phyloP scores from a whole-genome alignment of 1,140 invertebrate genomes.

The Musca domestica region DNA sequence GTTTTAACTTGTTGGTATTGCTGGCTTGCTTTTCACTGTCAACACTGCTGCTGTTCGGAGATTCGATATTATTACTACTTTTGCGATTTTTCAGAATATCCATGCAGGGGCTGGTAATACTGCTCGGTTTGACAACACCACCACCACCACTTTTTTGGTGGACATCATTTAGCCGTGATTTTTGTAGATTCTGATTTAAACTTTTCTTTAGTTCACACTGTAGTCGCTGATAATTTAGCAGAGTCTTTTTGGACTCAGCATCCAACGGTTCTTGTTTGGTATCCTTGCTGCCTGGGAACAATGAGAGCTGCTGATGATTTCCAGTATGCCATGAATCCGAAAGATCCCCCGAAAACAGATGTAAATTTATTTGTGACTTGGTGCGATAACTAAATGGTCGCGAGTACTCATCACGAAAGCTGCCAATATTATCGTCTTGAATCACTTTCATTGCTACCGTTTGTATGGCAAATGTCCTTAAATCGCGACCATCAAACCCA shows the following conservation, averaged over 20 bases:
- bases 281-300: background rate
- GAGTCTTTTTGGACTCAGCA: background rate
- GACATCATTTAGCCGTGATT: background rate
- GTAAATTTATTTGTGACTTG: slow-evolving; percentile 29
- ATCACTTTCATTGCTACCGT: slow-evolving; percentile 16
- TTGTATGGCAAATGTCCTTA: slow-evolving; percentile 8
- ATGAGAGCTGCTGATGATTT: background rate
- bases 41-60: background rate
- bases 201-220: slow-evolving; percentile 8
- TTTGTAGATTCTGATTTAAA: slow-evolving; percentile 1
- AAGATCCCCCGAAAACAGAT: background rate
- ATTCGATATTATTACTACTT: background rate
- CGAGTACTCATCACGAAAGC: slow-evolving; percentile 26
- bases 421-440: slow-evolving; percentile 23
- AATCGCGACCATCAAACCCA: slow-evolving; percentile 23
- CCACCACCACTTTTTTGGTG: no score
- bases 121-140: background rate
- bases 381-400: slow-evolving; percentile 23
- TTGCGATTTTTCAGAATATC: background rate
- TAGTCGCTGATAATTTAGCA: slow-evolving; percentile 12
- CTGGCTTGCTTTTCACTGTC: no score
- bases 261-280: background rate
- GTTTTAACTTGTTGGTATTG: background rate
- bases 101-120: background rate
- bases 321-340: background rate